Percentiles rank a stretch among this genome's conserved stretches.
These are phyloP conservation scores for Ciconia maguari DNA, from an alignment of 2,113 vertebrate species.

Conservation along the genomic window DNA sequence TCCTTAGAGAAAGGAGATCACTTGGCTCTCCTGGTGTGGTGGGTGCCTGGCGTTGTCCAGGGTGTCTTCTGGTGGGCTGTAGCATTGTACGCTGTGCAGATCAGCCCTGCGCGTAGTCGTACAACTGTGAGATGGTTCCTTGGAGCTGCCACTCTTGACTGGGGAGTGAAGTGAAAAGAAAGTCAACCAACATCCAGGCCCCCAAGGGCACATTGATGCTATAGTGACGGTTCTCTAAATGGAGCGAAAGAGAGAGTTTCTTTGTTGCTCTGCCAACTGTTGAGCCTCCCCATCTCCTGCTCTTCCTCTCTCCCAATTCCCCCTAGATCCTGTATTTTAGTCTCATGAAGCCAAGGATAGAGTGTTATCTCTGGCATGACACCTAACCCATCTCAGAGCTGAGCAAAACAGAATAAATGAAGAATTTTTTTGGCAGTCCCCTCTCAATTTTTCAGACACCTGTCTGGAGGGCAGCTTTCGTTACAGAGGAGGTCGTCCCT, in stretches of 20 bases:
- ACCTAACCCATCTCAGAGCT: background rate
- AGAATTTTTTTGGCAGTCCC: background rate
- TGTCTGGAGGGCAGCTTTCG: background rate
- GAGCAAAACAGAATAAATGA: background rate
- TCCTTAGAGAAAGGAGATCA: background rate
- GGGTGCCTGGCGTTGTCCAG: background rate
- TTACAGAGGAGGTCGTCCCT: rapidly evolving
- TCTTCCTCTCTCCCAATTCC: background rate
- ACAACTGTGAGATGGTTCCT: background rate
- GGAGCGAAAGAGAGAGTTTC: background rate
- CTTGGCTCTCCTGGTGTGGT: background rate
- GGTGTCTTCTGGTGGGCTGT: background rate
- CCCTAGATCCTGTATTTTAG: background rate
- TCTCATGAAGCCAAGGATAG: background rate
- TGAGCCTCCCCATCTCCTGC: no score
- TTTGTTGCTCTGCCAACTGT: background rate
- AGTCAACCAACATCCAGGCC: rapidly evolving
- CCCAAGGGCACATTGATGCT: background rate
- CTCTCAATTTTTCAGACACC: background rate
- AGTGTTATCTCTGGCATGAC: background rate
- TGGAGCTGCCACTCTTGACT: background rate
- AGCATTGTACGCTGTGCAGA: rapidly evolving
- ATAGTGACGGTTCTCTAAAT: background rate
- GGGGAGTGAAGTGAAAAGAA: background rate
- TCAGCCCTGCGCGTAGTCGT: rapidly evolving